Percentiles rank a stretch among this genome's conserved stretches.
phyloP scores from a whole-genome alignment of 2,797 vertebrate species.

The Tadarida brasiliensis region DNA sequence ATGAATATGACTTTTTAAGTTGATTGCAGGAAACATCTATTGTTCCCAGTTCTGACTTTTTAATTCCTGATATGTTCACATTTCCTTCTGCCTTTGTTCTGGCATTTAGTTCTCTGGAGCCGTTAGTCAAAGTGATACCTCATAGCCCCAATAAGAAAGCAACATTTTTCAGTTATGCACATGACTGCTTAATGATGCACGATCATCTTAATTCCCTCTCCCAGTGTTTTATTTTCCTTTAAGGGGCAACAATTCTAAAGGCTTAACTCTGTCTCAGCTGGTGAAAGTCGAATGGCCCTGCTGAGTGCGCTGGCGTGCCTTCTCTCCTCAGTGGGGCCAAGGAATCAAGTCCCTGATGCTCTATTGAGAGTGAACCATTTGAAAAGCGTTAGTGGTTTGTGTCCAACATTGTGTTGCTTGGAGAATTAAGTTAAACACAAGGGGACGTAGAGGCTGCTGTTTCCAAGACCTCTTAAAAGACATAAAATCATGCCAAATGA shows the following conservation, averaged over 20 bases:
- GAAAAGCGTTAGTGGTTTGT: slow-evolving; percentile 62
- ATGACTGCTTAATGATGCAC: slow-evolving; percentile 69
- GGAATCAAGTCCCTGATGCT: slow-evolving; percentile 67
- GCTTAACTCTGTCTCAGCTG: slow-evolving; percentile 77
- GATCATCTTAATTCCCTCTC: slow-evolving; percentile 70
- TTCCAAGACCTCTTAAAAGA: slow-evolving; percentile 73
- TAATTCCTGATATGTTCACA: slow-evolving; percentile 44
- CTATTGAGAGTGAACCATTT: slow-evolving; percentile 60
- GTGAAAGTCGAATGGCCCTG: slow-evolving; percentile 76
- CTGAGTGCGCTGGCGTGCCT: slow-evolving; percentile 65
- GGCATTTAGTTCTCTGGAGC: slow-evolving; percentile 37
- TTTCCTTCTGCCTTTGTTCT: slow-evolving; percentile 66
- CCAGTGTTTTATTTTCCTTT: slow-evolving; percentile 82
- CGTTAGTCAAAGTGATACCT: slow-evolving; percentile 63
- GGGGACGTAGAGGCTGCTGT: slow-evolving; percentile 54
- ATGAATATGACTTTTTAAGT: slow-evolving; percentile 4
- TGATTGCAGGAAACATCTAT: slow-evolving; percentile 24
- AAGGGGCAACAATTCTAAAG: slow-evolving; percentile 70
- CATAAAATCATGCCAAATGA: slow-evolving; percentile 75
- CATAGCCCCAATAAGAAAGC: slow-evolving; percentile 64
- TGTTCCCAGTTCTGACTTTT: slow-evolving; percentile 60
- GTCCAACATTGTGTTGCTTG: slow-evolving; percentile 58
- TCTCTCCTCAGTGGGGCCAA: slow-evolving; percentile 58
- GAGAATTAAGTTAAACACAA: slow-evolving; percentile 67
- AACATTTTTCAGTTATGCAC: slow-evolving; percentile 29